Percentiles rank a stretch among this genome's conserved stretches.
phyloP scores from a whole-genome alignment of 2,797 vertebrate species.

The Sebastes minor region DNA sequence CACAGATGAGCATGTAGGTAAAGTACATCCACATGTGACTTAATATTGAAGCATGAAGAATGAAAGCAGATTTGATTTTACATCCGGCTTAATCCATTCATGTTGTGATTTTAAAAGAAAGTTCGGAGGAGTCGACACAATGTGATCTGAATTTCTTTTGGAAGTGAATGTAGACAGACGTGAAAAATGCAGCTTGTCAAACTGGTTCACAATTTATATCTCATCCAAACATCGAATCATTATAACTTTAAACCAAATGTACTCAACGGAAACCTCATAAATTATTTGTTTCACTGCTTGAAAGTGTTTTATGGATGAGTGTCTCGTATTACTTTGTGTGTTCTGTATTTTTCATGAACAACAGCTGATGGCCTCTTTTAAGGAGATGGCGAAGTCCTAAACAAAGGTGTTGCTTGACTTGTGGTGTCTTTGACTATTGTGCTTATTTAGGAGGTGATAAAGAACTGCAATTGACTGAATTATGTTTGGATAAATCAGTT shows the following conservation, averaged over 20 bases:
- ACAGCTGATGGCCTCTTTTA: conserved; percentile 40
- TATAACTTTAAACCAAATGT: conserved; percentile 30
- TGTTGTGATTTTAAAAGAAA: conserved; percentile 34
- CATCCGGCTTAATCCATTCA: conserved; percentile 8
- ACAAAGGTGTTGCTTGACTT: conserved; percentile 19
- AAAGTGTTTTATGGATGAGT: conserved; percentile 44
- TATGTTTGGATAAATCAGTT: not conserved
- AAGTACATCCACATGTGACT: conserved; percentile 47
- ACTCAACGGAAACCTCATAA: conserved; percentile 28
- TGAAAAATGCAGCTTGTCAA: not conserved
- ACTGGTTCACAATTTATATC: conserved; percentile 4
- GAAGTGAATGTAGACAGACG: not conserved
- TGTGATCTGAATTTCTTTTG: conserved; percentile 2
- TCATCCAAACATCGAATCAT: conserved; percentile 26
- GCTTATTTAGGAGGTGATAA: conserved; percentile 9
- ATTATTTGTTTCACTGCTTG: conserved; percentile 41
- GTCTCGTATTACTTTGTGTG: conserved; percentile 40
- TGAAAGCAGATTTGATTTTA: conserved; percentile 11
- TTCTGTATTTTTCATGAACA: conserved; percentile 52
- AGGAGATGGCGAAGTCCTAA: not conserved
- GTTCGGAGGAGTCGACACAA: conserved; percentile 1
- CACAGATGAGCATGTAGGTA: conserved; percentile 17
- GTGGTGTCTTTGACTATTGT: conserved; percentile 33
- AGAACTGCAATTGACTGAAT: conserved; percentile 14
- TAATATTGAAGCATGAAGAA: conserved; percentile 28